These are phyloP conservation scores for Chaetops frenatus DNA, from an alignment of 2,113 vertebrate genomes.

Conservation along the genomic window DNA sequence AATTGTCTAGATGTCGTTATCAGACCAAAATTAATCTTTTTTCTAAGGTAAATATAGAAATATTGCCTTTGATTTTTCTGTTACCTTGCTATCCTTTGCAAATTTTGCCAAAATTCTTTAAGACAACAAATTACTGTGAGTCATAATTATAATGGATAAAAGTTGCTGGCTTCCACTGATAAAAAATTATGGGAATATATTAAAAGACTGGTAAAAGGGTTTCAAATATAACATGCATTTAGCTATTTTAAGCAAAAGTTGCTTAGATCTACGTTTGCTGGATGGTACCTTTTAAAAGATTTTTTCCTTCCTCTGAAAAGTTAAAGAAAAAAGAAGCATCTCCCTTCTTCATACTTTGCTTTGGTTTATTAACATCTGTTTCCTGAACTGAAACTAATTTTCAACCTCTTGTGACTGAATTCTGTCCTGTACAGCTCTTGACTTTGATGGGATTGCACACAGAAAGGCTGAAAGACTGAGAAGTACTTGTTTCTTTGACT, in stretches of 20 bases:
- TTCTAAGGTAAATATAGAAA: not conserved
- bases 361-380: not conserved
- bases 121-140: not conserved
- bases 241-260: not conserved
- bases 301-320: not conserved
- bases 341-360: not conserved
- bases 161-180: not conserved
- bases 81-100: not conserved
- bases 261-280: not conserved
- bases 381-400: not conserved
- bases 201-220: not conserved
- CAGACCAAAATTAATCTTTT: not conserved
- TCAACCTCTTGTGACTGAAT: not conserved
- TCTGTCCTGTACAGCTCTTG: not conserved
- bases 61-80: not conserved
- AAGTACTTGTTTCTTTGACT: not conserved
- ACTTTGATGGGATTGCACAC: not conserved
- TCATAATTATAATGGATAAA: not conserved
- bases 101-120: not conserved
- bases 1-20: not conserved
- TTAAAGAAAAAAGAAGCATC: not conserved
- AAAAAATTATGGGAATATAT: not conserved
- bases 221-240: not conserved
- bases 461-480: not conserved
- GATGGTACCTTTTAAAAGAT: not conserved